Evolutionary conservation across 2,797 vertebrate species (phyloP), one percentile per base, ranked within the genome.

Genomic region (Rhinella marina): DNA sequence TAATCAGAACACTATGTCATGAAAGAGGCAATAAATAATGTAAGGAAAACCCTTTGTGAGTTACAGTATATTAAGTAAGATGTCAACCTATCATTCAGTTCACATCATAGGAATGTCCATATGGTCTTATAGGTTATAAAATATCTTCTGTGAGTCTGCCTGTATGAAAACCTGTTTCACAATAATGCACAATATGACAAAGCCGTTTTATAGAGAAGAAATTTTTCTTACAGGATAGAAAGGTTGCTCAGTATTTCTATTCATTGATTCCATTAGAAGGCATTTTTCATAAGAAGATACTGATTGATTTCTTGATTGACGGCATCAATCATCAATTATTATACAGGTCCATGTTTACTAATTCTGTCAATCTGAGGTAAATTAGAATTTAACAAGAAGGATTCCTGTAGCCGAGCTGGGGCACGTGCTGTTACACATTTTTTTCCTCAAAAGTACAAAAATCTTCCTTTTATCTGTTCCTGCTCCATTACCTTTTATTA

Each of bases 21-120:
- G 29, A 57, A 84, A 73, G 54, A 72, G 32, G 17, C 57, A 57
- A 72, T 72, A 72, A 83, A 83, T 83, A 72, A 56, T 72, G 68
- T 56, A 83, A 70, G 17, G 70, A 54, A 59, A 59, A 59, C 52
- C 64, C 52, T 32, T 41, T 73, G 66, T 41, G 68, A 57, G 23
- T 84, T 32, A 84, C 19, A 3, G 27, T 56, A 59, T 73, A 59
- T 48, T 50, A 64, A 48, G 25, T 81, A 70, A 83, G 66, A 73
- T 41, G 56, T 32, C 29, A 73, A 52, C 82, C 56, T 84, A 56
- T 59, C 17, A 72, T 84, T 73, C 50, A n/a, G 23, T 41, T 73
- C 52, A 73, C 68, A 41, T 84, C 54, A 41, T 59, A 56, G 52
- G 25, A 29, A 7, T 73, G 2, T 27, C 23, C 21, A 72, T 52